Base-by-base conservation (phyloP, 1,140 invertebrate species). In the Lucilia sericata region DNA sequence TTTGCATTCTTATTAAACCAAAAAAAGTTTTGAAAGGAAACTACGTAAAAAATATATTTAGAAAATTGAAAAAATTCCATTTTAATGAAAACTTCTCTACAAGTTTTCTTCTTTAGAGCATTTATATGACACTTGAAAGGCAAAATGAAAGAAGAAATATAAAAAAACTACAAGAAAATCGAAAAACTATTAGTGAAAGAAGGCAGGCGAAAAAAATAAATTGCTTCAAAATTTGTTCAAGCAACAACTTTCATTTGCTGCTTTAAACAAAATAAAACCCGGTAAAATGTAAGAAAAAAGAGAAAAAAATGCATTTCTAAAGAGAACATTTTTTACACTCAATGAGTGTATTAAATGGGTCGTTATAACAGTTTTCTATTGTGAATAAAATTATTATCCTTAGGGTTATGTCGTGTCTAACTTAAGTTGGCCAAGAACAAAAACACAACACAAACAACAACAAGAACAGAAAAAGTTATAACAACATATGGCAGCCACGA, bases 331-430 rank as follows among this genome's bases (percentile, higher is more conserved):
- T 14, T 10, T 42, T 42, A 10, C 10, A 14, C 51, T 55, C 51
- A 55, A 55, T 17, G 51, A 55, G 51, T 55, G 13, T 12, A 55
- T 12, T 8, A 42, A 42, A 42, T 42, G 5, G 42, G 10, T 8
- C 7, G 42, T 42, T 80, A 80, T 80, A 80, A 80, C 76, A 80
- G 76, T 80, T 80, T 80, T 25, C 42, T 21, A 80, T 78, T 78
- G 34, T 25, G 75, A 42, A 17, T 60, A 17, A n/a, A n/a, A 42
- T 42, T 76, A 25, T 49, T 80, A 51, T 80, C 76, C 76, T 80
- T 80, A 80, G 76, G 76, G 76, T 49, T 80, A 49, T n/a, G 49
- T 80, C n/a, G 42, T 19, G 7, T 70, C 19, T 70, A 70, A 60
- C 55, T 60, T 70, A 70, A 70, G 7, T 70, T 70, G 65, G 65